phyloP scores from a whole-genome alignment of 1,140 invertebrate species.

The Apis cerana region DNA sequence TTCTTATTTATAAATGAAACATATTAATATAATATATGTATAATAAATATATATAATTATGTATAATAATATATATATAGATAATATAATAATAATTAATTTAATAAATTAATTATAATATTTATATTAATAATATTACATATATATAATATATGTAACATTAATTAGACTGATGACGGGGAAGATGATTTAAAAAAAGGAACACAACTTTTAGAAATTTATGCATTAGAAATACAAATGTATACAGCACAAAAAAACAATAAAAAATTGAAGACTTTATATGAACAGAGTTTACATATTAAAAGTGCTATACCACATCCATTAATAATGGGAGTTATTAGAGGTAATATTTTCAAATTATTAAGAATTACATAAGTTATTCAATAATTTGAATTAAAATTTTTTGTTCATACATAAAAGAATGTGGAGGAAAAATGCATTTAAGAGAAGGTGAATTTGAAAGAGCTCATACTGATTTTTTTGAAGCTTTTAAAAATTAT shows the following conservation, averaged over 20 bases:
- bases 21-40: background rate
- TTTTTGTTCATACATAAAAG: conserved; percentile 81
- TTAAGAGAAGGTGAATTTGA: conserved; percentile 99
- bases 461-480: conserved; percentile 99
- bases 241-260: conserved; percentile 99
- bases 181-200: conserved; percentile 99
- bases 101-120: too few relatives aligned
- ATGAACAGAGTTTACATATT: conserved; percentile 99
- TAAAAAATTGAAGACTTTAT: conserved; percentile 98
- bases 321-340: conserved; percentile 99
- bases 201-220: conserved; percentile 98
- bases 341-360: conserved; percentile 82
- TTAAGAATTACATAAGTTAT: background rate
- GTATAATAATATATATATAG: too few relatives aligned
- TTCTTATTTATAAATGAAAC: background rate
- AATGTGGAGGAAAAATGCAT: conserved; percentile 99
- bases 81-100: too few relatives aligned
- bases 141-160: conserved; percentile 37
- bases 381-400: conserved; percentile 7
- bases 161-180: conserved; percentile 96
- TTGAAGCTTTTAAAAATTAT: conserved; percentile 99
- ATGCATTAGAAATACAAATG: conserved; percentile 99
- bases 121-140: too few relatives aligned
- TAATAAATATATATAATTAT: background rate
- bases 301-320: conserved; percentile 99